Percentiles rank a stretch among this genome's conserved stretches.
These are phyloP conservation scores for Antitype chi DNA, from an alignment of 2,888 invertebrate species.

Conservation along the genomic window DNA sequence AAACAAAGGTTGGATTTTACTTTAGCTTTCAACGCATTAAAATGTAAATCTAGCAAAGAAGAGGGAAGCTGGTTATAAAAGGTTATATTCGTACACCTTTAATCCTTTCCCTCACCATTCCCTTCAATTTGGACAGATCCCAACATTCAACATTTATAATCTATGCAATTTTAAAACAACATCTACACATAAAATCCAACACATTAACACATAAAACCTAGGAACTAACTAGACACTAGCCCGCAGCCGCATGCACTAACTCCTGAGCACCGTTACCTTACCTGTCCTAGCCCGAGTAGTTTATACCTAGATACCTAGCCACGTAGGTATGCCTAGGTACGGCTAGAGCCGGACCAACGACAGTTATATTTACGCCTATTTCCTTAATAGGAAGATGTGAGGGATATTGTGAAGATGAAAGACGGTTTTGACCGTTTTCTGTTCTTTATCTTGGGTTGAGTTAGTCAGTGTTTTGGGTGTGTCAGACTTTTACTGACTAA, in stretches of 20 bases:
- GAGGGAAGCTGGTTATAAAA: no score
- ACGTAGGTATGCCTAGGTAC: constrained; percentile 29
- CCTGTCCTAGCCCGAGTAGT: constrained; percentile 41
- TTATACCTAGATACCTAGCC: constrained; percentile 32
- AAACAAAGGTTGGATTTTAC: no score
- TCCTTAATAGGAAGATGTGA: constrained; percentile 9
- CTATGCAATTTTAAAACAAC: background rate
- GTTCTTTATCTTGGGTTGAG: background rate
- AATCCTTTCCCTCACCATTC: no score
- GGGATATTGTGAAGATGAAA: background rate
- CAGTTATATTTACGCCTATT: constrained; percentile 51
- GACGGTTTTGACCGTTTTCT: background rate
- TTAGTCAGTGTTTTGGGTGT: background rate
- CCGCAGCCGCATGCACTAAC: constrained; percentile 25
- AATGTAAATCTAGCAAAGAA: no score
- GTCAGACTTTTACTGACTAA: no score
- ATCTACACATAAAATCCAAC: background rate
- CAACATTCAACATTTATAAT: background rate
- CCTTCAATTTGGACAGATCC: background rate
- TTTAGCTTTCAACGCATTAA: no score
- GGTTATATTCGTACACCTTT: no score
- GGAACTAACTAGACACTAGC: constrained; percentile 18
- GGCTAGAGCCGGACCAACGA: constrained; percentile 29
- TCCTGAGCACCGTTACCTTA: constrained; percentile 54
- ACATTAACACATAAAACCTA: constrained; percentile 31